phyloP scores from a whole-genome alignment of 2,888 invertebrate species.

The Troilus luridus region DNA sequence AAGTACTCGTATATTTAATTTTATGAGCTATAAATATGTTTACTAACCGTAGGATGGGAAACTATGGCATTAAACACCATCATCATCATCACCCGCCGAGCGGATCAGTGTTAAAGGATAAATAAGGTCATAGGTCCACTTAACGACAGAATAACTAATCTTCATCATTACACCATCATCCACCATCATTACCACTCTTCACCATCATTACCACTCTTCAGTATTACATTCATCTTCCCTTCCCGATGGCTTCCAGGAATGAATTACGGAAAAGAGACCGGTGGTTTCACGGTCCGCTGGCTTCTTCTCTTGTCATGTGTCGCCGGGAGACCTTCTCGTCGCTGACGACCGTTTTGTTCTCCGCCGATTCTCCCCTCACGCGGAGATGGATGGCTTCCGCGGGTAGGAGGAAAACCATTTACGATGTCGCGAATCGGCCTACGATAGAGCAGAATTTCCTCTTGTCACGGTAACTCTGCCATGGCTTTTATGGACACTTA shows the following conservation, averaged over 20 bases:
- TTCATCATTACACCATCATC: background rate
- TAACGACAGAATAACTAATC: background rate
- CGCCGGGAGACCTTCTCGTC: no score
- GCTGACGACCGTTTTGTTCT: background rate
- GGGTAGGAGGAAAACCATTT: background rate
- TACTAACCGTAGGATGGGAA: background rate
- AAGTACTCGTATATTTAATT: no score
- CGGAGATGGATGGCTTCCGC: constrained; percentile 13
- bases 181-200: background rate
- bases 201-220: background rate
- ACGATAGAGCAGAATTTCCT: background rate
- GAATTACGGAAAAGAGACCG: constrained; percentile 8
- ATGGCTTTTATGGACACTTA: background rate
- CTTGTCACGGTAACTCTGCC: constrained; percentile 18
- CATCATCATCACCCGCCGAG: background rate
- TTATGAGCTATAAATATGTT: background rate
- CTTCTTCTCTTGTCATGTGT: background rate
- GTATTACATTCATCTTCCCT: background rate
- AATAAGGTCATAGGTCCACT: background rate
- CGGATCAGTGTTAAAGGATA: background rate
- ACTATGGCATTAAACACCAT: background rate
- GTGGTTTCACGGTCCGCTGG: constrained; percentile 7
- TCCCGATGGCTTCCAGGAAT: background rate
- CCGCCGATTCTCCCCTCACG: background rate
- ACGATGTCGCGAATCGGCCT: background rate